phyloP scores from a whole-genome alignment of 23 tunicate genomes.

The Trididemnum nubilum region DNA sequence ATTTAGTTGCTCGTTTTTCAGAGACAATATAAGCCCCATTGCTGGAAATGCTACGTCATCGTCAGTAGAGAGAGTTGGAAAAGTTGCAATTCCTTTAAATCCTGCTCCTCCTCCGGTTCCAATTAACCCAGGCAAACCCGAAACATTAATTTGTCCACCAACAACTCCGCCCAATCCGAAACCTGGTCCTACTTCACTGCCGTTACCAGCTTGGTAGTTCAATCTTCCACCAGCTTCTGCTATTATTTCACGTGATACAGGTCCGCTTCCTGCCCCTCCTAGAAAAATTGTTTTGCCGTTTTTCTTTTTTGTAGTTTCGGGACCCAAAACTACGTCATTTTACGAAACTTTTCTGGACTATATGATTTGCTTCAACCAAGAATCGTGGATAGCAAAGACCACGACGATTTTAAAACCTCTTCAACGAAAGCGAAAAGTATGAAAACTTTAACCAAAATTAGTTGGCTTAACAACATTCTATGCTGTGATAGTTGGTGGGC shows the following conservation, averaged over 20 bases:
- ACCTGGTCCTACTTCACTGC: slow-evolving; percentile 48
- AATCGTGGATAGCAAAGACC: too few species aligned
- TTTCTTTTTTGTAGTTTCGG: neutral
- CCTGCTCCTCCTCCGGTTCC: slow-evolving; percentile 98
- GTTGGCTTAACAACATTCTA: too few species aligned
- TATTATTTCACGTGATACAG: neutral
- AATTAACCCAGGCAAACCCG: slow-evolving; percentile 63
- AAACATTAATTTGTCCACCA: neutral
- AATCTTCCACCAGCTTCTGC: slow-evolving; percentile 34
- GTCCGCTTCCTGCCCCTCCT: slow-evolving; percentile 66
- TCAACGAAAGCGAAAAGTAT: too few species aligned
- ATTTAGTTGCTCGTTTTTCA: neutral
- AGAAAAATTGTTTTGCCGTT: neutral
- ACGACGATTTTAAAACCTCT: too few species aligned
- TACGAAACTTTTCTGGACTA: too few species aligned
- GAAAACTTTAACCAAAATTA: too few species aligned
- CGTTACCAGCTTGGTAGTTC: slow-evolving; percentile 68
- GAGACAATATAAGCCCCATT: slow-evolving; percentile 57
- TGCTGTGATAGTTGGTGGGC: too few species aligned
- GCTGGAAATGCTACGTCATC: slow-evolving; percentile 56
- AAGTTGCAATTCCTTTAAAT: slow-evolving; percentile 52
- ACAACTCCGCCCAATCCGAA: slow-evolving; percentile 83
- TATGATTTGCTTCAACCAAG: too few species aligned
- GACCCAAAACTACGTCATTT: neutral
- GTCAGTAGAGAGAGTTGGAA: neutral